Conservation (phyloP, 2,113 vertebrate species). For the Pitta sordida region DNA sequence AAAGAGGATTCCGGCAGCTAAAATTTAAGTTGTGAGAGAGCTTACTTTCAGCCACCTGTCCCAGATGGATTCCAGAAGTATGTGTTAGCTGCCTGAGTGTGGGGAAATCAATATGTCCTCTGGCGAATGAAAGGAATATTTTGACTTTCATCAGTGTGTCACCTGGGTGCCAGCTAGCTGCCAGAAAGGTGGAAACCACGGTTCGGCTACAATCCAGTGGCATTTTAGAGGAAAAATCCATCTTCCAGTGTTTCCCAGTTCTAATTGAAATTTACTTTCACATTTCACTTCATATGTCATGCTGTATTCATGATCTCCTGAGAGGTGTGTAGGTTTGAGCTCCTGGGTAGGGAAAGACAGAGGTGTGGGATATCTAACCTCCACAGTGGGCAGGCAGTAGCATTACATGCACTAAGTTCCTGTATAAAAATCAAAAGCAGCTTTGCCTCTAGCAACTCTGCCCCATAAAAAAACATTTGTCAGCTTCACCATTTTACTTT, state of each 20-base stretch:
- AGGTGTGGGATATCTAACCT: neutral
- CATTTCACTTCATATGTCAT: neutral
- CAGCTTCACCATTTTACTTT: neutral
- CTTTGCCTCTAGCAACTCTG: neutral
- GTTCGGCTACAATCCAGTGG: neutral
- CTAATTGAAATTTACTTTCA: neutral
- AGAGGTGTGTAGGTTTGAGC: neutral
- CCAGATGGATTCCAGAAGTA: neutral
- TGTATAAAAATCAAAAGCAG: neutral
- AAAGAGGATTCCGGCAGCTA: neutral
- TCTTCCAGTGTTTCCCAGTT: neutral
- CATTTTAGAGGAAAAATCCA: neutral
- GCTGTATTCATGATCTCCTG: neutral
- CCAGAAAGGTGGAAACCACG: neutral
- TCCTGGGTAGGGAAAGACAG: neutral
- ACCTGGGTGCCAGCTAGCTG: neutral
- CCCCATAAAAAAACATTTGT: neutral
- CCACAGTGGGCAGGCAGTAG: neutral
- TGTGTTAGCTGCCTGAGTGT: neutral
- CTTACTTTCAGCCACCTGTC: neutral
- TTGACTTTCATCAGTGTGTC: neutral
- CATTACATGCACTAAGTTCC: neutral
- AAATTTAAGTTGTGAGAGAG: neutral
- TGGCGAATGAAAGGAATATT: neutral
- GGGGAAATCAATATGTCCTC: neutral